Conservation (phyloP, 2,797 vertebrate genomes). For the Coracias cyanogaster region DNA sequence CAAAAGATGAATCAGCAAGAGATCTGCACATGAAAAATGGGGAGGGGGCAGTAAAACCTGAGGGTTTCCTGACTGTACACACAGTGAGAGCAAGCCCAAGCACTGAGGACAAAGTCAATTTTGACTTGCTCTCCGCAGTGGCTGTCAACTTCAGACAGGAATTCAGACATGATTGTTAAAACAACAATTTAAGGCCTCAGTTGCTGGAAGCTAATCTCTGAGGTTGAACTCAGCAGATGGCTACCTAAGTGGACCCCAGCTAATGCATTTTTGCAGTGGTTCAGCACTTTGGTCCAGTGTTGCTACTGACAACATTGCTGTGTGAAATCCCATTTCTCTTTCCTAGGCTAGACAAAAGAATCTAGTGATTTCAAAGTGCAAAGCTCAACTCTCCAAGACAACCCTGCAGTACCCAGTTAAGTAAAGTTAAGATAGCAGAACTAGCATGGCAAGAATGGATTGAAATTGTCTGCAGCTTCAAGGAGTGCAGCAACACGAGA, state of each 20-base stretch:
- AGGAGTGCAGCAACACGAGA: background rate
- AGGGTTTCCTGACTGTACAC: background rate
- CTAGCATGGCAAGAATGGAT: background rate
- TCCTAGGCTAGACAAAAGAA: background rate
- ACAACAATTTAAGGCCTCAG: background rate
- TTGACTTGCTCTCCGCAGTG: background rate
- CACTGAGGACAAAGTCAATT: background rate
- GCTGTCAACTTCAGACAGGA: background rate
- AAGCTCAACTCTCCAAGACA: background rate
- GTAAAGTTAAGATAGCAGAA: slow-evolving; percentile 3
- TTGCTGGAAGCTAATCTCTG: background rate
- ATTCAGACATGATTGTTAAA: slow-evolving; percentile 13
- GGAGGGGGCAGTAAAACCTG: background rate
- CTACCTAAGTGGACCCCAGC: background rate
- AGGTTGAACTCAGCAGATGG: background rate
- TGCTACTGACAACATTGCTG: background rate
- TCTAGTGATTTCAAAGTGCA: background rate
- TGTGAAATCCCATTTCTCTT: slow-evolving; percentile 26
- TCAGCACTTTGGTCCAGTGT: background rate
- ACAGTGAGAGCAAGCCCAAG: background rate
- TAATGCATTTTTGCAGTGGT: background rate
- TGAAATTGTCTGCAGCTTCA: background rate
- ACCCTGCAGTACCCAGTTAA: background rate
- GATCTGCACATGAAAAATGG: background rate
- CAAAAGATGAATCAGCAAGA: slow-evolving; percentile 28